Evolutionary conservation across 2,797 vertebrate genomes (phyloP).

Genomic region (Semotilus atromaculatus): DNA sequence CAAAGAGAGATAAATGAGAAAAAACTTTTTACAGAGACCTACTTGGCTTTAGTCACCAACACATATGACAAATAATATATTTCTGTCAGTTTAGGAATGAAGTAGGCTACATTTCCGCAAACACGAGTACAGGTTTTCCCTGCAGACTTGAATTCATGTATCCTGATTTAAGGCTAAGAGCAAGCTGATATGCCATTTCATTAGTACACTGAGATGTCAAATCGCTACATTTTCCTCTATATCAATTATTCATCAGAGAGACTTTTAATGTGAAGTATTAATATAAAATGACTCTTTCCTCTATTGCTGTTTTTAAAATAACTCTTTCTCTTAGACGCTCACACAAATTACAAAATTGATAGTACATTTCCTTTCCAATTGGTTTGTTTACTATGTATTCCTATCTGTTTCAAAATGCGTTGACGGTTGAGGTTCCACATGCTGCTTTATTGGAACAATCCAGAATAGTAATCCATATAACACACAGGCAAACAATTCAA

Average conservation of each 20-base stretch:
- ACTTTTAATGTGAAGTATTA: conserved; percentile 73
- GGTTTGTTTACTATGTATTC: neutral
- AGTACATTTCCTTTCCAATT: neutral
- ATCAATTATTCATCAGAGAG: conserved; percentile 74
- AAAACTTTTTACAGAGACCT: neutral
- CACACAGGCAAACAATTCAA: too few relatives aligned
- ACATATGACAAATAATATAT: neutral
- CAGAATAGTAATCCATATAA: too few relatives aligned
- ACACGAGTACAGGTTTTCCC: neutral
- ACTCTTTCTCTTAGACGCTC: neutral
- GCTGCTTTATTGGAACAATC: too few relatives aligned
- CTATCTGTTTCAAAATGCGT: too few relatives aligned
- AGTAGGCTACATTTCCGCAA: neutral
- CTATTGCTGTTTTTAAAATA: neutral
- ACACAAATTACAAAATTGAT: neutral
- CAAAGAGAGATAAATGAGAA: neutral
- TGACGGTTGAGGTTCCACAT: too few relatives aligned
- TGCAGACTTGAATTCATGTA: conserved; percentile 19
- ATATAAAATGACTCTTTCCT: conserved; percentile 68
- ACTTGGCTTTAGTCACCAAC: neutral
- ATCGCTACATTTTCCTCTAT: conserved; percentile 65
- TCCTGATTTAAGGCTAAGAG: conserved; percentile 24
- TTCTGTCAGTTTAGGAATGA: neutral
- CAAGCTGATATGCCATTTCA: conserved; percentile 59
- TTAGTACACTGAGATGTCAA: conserved; percentile 62